These are phyloP conservation scores for Heliconius aoede DNA, from an alignment of 2,888 invertebrate genomes.

Conservation along the genomic window DNA sequence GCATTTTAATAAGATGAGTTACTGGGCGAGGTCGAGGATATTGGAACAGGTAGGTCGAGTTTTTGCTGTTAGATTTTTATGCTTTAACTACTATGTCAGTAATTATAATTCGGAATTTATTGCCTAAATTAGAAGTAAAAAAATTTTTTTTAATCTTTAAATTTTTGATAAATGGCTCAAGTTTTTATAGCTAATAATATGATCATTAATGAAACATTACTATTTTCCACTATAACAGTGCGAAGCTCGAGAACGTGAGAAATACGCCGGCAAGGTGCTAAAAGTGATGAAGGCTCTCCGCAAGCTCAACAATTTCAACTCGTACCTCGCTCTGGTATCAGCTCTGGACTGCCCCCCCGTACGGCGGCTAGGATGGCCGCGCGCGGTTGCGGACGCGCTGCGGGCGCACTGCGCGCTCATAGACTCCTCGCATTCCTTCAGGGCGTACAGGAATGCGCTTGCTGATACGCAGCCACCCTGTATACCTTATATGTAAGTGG, in stretches of 20 bases:
- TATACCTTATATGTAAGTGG: conserved; percentile 98
- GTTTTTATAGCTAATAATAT: too few relatives aligned
- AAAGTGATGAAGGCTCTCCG: conserved; percentile 99
- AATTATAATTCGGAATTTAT: too few relatives aligned
- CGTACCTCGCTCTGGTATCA: conserved; percentile 97
- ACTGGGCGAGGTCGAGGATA: conserved; percentile 98
- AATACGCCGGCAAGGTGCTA: conserved; percentile 96
- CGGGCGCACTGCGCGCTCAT: conserved; percentile 98
- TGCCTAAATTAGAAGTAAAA: too few relatives aligned
- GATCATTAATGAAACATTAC: background rate
- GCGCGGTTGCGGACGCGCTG: conserved; percentile 94
- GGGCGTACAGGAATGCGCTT: conserved; percentile 97
- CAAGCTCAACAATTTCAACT: conserved; percentile 99
- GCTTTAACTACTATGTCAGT: too few relatives aligned
- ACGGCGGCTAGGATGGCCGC: conserved; percentile 95
- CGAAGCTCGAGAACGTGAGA: conserved; percentile 97
- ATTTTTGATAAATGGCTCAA: too few relatives aligned
- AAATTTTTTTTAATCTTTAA: too few relatives aligned
- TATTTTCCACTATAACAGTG: conserved; percentile 64
- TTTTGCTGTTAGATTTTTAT: background rate
- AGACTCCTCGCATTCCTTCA: conserved; percentile 98
- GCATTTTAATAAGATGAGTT: conserved; percentile 99
- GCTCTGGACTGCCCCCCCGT: conserved; percentile 98
- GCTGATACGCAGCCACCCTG: conserved; percentile 98
- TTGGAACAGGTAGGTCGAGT: conserved; percentile 89